These are phyloP conservation scores for Clanis bilineata DNA, from an alignment of 2,888 invertebrate species.

Conservation along the genomic window DNA sequence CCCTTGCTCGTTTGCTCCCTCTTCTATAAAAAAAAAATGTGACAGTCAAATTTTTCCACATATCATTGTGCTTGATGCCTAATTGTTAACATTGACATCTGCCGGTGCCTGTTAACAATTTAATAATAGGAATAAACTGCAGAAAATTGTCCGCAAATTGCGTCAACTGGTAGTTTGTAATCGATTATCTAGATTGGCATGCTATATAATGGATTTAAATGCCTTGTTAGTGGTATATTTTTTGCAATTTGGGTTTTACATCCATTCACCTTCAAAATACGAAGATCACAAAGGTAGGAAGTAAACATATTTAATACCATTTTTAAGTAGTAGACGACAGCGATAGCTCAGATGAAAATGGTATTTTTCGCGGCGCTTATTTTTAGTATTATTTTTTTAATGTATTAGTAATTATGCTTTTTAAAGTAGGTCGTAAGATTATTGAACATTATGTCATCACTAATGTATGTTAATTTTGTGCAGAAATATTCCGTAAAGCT, in stretches of 20 bases:
- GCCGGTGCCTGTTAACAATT: not conserved
- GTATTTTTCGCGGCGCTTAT: too few species aligned
- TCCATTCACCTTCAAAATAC: not conserved
- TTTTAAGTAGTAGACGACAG: too few species aligned
- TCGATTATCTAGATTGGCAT: not conserved
- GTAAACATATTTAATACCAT: too few species aligned
- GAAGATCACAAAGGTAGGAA: too few species aligned
- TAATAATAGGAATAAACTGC: not conserved
- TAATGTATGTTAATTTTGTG: not conserved
- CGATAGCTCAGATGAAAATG: too few species aligned
- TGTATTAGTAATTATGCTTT: not conserved
- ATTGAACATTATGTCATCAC: not conserved
- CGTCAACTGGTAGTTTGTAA: not conserved
- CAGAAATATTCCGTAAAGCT: not conserved
- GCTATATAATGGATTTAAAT: not conserved
- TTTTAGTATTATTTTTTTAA: too few species aligned
- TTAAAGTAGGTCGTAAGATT: not conserved
- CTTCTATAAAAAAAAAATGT: not conserved
- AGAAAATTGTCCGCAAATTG: constrained; percentile 1
- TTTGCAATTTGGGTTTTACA: not conserved
- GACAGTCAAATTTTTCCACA: not conserved
- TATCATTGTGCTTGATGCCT: not conserved
- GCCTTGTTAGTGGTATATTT: not conserved
- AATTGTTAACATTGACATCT: not conserved
- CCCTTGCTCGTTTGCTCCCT: not conserved